Conservation (phyloP, 2,888 invertebrate genomes). For the Cylindroiulus punctatus region DNA sequence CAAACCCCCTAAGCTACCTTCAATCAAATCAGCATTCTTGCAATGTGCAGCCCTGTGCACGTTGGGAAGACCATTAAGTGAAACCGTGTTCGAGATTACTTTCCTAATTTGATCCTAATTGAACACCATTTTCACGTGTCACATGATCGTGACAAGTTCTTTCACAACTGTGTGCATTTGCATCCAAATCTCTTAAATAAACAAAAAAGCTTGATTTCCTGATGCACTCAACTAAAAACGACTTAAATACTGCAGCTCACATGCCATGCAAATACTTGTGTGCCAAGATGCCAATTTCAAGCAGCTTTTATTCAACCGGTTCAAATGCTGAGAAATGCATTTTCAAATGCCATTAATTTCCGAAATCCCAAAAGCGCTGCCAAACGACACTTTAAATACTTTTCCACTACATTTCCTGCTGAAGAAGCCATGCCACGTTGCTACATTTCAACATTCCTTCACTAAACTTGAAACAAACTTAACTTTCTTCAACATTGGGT, state of each 20-base stretch:
- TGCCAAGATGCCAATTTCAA: no score
- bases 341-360: neutral
- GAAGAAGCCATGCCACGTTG: neutral
- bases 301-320: neutral
- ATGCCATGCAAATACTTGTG: no score
- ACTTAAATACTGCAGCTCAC: neutral
- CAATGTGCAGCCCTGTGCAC: neutral
- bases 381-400: conserved; percentile 6
- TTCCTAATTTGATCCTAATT: no score
- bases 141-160: no score
- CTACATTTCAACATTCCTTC: neutral
- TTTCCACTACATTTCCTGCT: neutral
- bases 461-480: neutral
- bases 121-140: no score
- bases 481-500: neutral
- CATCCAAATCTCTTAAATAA: neutral
- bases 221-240: neutral
- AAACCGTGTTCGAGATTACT: no score
- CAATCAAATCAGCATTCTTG: neutral
- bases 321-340: neutral
- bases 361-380: neutral
- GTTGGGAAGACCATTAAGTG: neutral
- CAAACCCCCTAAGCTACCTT: neutral
- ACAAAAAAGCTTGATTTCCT: neutral
- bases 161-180: no score